These are phyloP conservation scores for Paratilapia polleni DNA, from an alignment of 2,113 vertebrate genomes.

Conservation along the genomic window DNA sequence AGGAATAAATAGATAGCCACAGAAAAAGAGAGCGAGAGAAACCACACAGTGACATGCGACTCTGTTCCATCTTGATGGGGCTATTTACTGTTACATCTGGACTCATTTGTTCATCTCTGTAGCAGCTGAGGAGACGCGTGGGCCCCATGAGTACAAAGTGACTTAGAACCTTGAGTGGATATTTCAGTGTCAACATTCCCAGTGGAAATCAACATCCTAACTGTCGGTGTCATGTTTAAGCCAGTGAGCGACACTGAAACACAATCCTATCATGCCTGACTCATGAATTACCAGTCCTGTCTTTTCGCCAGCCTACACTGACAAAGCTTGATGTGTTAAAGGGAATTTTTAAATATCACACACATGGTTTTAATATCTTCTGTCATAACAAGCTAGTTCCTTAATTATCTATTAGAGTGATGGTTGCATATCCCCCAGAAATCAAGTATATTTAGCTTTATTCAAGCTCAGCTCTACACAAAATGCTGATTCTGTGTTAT, in stretches of 20 bases:
- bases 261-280: background rate
- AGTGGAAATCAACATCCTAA: slow-evolving; percentile 37
- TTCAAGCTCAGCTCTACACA: background rate
- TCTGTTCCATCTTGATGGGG: slow-evolving; percentile 29
- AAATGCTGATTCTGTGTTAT: background rate
- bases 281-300: slow-evolving; percentile 2
- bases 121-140: slow-evolving; percentile 18
- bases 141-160: slow-evolving; percentile 37
- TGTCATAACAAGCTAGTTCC: background rate
- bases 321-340: background rate
- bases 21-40: background rate
- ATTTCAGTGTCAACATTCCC: slow-evolving; percentile 38
- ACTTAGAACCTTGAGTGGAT: slow-evolving; percentile 32
- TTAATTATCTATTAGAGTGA: background rate
- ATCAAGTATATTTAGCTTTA: background rate
- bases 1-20: background rate
- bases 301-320: background rate
- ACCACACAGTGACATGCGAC: background rate
- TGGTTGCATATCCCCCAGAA: background rate
- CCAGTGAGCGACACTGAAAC: slow-evolving; percentile 15
- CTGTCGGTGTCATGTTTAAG: slow-evolving; percentile 10
- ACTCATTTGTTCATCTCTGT: slow-evolving; percentile 50
- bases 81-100: slow-evolving; percentile 54
- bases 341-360: background rate
- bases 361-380: background rate